Evolutionary conservation across 1,140 invertebrate genomes (phyloP).

Genomic region (Trypoxylus dichotomus): DNA sequence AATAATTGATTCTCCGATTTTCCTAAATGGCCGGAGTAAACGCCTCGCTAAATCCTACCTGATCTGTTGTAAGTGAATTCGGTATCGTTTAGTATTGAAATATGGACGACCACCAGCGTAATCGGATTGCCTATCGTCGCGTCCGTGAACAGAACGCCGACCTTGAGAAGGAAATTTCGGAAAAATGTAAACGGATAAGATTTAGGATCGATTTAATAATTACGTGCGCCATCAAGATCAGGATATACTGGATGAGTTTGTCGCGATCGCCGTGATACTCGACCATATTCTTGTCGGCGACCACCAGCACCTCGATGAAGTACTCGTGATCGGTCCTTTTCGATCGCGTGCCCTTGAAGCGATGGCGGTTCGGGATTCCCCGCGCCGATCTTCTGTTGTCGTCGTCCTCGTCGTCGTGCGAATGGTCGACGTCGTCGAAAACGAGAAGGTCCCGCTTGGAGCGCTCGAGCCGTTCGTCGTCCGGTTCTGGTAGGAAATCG

Average conservation of each 20-base stretch:
- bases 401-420: background rate
- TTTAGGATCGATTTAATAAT: constrained; percentile 39
- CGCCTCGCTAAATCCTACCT: constrained; percentile 36
- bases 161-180: constrained; percentile 54
- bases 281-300: constrained; percentile 77
- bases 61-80: constrained; percentile 42
- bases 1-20: too few species aligned
- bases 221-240: constrained; percentile 81
- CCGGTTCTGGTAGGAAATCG: constrained; percentile 39
- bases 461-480: background rate
- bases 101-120: constrained; percentile 73
- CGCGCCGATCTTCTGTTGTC: background rate
- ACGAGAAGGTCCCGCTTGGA: background rate
- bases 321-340: constrained; percentile 54
- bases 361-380: background rate
- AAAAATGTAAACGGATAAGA: too few species aligned
- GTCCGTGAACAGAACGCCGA: constrained; percentile 77
- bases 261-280: constrained; percentile 64
- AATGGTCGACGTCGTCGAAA: background rate
- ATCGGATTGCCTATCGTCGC: constrained; percentile 80
- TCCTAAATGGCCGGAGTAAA: too few species aligned
- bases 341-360: constrained; percentile 44
- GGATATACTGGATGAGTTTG: constrained; percentile 69
- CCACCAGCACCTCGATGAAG: constrained; percentile 78
- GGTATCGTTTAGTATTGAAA: constrained; percentile 61